phyloP scores from a whole-genome alignment of 2,888 invertebrate genomes.

The Perizoma affinitatum region DNA sequence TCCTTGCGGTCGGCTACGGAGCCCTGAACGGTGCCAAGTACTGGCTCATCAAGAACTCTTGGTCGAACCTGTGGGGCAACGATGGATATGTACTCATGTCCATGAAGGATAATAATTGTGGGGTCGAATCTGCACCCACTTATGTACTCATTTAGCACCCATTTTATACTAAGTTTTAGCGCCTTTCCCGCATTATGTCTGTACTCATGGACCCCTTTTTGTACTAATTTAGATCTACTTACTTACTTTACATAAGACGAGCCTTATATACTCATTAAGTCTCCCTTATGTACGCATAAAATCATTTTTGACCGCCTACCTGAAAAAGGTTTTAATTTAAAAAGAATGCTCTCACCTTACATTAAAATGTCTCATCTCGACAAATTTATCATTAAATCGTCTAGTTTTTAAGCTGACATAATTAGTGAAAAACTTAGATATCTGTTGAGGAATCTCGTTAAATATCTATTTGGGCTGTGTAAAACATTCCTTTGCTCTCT shows the following conservation, averaged over 20 bases:
- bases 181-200: too few relatives aligned
- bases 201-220: too few relatives aligned
- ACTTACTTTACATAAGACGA: too few relatives aligned
- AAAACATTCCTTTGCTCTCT: constrained; percentile 28
- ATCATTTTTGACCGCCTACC: too few relatives aligned
- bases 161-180: too few relatives aligned
- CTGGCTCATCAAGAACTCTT: constrained; percentile 98
- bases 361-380: too few relatives aligned
- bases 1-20: constrained; percentile 96
- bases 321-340: too few relatives aligned
- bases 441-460: background rate
- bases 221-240: too few relatives aligned
- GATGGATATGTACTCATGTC: constrained; percentile 97
- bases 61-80: constrained; percentile 99
- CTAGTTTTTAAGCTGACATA: background rate
- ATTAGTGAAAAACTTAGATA: constrained; percentile 19
- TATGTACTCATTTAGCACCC: constrained; percentile 19
- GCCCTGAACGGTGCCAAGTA: constrained; percentile 91
- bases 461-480: constrained; percentile 22
- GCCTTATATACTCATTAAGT: too few relatives aligned
- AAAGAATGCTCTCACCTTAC: too few relatives aligned
- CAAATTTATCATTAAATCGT: too few relatives aligned
- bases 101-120: constrained; percentile 95
- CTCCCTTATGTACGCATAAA: too few relatives aligned
- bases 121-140: constrained; percentile 92